Conservation (phyloP, 2,797 vertebrate genomes). For the Enteromius thamalakanensis region DNA sequence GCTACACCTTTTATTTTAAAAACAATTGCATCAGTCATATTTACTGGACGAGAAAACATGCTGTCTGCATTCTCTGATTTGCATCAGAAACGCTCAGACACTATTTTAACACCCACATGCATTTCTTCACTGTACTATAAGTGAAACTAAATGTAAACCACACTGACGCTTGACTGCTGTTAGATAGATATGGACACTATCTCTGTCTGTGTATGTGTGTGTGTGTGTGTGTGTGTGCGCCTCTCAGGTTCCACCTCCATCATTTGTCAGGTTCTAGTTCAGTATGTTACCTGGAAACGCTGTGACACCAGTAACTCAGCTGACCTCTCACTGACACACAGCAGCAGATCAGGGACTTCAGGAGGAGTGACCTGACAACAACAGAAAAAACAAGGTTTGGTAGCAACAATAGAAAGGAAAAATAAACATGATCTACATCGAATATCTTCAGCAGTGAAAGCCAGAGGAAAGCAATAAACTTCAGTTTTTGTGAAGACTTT, state of each 20-base stretch:
- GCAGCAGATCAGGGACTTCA: neutral
- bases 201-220: neutral
- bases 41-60: neutral
- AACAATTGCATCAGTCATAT: neutral
- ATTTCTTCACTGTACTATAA: conserved; percentile 30
- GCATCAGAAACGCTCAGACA: neutral
- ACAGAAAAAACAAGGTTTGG: too few relatives aligned
- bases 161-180: neutral
- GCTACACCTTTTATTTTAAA: neutral
- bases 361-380: too few relatives aligned
- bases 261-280: neutral
- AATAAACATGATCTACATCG: neutral
- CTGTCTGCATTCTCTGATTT: neutral
- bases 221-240: neutral
- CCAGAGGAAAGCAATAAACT: neutral
- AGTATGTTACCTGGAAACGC: neutral
- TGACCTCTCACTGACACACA: neutral
- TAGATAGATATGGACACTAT: conserved; percentile 3
- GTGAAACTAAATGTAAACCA: conserved; percentile 31
- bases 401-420: neutral
- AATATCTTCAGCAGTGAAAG: neutral
- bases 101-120: conserved; percentile 10
- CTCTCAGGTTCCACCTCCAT: conserved; percentile 26
- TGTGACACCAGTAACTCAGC: neutral
- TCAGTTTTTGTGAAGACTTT: neutral